Evolutionary conservation across 2,797 vertebrate genomes (phyloP).

Genomic region (Echiichthys vipera): DNA sequence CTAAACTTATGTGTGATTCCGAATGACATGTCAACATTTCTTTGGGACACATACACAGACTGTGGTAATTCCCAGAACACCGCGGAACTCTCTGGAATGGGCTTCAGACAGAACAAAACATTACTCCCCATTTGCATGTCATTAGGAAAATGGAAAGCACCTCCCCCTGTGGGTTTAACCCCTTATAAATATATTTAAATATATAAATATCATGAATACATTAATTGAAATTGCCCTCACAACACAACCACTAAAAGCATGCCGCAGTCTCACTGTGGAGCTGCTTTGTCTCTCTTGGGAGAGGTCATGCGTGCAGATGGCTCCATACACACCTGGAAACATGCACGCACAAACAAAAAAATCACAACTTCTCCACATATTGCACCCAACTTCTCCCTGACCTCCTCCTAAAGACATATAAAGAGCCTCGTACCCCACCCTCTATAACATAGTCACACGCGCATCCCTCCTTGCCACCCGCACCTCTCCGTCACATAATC

Average conservation of each 20-base stretch:
- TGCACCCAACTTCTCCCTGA: slow-evolving; percentile 56
- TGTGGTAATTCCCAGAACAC: slow-evolving; percentile 50
- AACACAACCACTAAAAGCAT: slow-evolving; percentile 70
- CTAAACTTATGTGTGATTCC: slow-evolving; percentile 11
- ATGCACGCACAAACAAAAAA: slow-evolving; percentile 9
- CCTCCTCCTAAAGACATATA: slow-evolving; percentile 64
- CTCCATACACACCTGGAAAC: slow-evolving; percentile 47
- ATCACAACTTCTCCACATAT: slow-evolving; percentile 24
- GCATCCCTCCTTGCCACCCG: slow-evolving; percentile 42
- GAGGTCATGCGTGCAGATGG: slow-evolving; percentile 31
- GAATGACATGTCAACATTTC: neutral
- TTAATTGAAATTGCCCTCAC: slow-evolving; percentile 79
- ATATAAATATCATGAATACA: slow-evolving; percentile 89
- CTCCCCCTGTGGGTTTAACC: slow-evolving; percentile 82
- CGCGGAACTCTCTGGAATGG: slow-evolving; percentile 68
- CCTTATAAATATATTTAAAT: slow-evolving; percentile 89
- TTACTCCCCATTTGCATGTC: slow-evolving; percentile 86
- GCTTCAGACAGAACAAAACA: slow-evolving; percentile 81
- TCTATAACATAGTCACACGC: slow-evolving; percentile 61
- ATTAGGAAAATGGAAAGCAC: slow-evolving; percentile 81
- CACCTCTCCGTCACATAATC: slow-evolving; percentile 55
- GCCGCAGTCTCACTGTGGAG: slow-evolving; percentile 36
- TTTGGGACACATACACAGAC: slow-evolving; percentile 17
- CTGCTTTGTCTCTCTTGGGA: slow-evolving; percentile 63
- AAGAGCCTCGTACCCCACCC: slow-evolving; percentile 56